Percentiles rank a stretch among this genome's conserved stretches.
Evolutionary conservation across 37 sponge, comb jelly and placozoan genomes (phyloP).

Genomic region (Diacarnus erythraeanus): DNA sequence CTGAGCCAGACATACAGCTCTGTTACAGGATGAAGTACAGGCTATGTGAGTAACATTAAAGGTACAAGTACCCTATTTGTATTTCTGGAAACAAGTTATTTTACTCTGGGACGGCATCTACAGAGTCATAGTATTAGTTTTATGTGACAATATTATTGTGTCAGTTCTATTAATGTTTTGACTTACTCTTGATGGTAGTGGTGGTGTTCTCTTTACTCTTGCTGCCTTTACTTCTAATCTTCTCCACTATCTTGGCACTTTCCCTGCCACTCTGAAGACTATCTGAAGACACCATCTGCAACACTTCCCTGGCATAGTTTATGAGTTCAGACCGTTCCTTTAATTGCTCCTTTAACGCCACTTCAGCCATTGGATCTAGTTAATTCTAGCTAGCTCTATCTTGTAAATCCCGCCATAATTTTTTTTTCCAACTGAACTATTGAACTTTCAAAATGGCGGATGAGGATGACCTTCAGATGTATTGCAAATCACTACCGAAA

Average conservation of each 20-base stretch:
- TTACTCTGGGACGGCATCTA: no score
- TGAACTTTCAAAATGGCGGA: neutral
- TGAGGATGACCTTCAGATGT: conserved; percentile 3
- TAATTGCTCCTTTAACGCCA: neutral
- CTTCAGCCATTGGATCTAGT: neutral
- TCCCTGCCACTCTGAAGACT: neutral
- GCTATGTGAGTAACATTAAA: no score
- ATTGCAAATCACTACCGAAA: conserved; percentile 44
- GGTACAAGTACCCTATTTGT: no score
- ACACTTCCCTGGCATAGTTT: neutral
- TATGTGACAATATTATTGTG: no score
- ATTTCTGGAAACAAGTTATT: no score
- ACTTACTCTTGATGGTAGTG: neutral
- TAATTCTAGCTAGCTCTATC: neutral
- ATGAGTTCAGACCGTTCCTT: neutral
- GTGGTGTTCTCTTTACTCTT: neutral
- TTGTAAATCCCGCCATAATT: neutral
- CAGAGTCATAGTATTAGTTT: no score
- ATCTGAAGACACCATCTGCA: conserved; percentile 1
- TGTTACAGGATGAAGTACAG: no score
- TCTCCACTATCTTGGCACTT: neutral
- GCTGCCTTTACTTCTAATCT: neutral
- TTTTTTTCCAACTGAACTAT: neutral
- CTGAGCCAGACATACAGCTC: no score
- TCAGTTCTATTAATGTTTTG: neutral